phyloP scores from a whole-genome alignment of 1,140 invertebrate species.

The Camponotus floridanus region DNA sequence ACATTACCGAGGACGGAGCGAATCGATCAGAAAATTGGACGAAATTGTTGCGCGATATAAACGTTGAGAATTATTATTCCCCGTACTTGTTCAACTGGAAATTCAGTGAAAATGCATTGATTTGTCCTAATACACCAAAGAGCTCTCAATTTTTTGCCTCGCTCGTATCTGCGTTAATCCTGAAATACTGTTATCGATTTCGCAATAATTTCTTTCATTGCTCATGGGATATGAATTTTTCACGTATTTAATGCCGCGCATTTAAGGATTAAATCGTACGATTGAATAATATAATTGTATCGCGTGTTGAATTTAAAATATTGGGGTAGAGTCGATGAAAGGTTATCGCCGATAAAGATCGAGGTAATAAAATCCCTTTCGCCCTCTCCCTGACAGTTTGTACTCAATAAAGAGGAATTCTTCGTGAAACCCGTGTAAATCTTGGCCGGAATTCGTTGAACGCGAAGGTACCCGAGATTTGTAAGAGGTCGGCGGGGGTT shows the following conservation, averaged over 20 bases:
- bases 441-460: slow-evolving; percentile 56
- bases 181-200: slow-evolving; percentile 28
- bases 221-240: slow-evolving; percentile 5
- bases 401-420: slow-evolving; percentile 27
- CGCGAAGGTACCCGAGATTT: slow-evolving; percentile 65
- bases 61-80: slow-evolving; percentile 31
- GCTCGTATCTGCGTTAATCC: slow-evolving; percentile 14
- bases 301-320: not conserved
- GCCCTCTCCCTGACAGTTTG: slow-evolving; percentile 55
- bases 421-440: slow-evolving; percentile 63
- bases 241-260: not conserved
- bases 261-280: not conserved
- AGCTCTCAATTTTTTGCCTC: not conserved
- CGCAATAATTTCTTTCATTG: not conserved
- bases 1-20: slow-evolving; percentile 18
- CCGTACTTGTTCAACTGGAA: not conserved
- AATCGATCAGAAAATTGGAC: slow-evolving; percentile 59
- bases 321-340: not conserved
- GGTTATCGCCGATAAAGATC: slow-evolving; percentile 6
- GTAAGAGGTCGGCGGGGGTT: slow-evolving; percentile 62
- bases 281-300: slow-evolving; percentile 22
- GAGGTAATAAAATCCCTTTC: slow-evolving; percentile 62
- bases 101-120: slow-evolving; percentile 32
- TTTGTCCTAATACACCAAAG: slow-evolving; percentile 5
- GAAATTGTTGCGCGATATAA: slow-evolving; percentile 54